Percentiles rank a stretch among this genome's conserved stretches.
These are phyloP conservation scores for Ibycter americanus DNA, from an alignment of 2,797 vertebrate genomes.

Conservation along the genomic window DNA sequence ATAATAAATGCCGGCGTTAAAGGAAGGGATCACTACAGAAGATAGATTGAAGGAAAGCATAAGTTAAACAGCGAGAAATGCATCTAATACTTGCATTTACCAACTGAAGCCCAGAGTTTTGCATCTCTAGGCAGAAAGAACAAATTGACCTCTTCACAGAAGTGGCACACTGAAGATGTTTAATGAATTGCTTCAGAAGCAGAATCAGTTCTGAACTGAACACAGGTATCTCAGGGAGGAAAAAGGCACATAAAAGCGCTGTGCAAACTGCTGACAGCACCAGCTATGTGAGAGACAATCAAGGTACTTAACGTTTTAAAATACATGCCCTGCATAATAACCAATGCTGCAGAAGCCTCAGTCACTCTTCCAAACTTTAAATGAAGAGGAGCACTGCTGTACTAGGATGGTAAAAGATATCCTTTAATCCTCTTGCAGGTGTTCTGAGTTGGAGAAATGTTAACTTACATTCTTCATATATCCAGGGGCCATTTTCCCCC, in stretches of 20 bases:
- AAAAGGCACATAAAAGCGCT: constrained; percentile 40
- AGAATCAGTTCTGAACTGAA: constrained; percentile 46
- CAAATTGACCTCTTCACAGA: constrained; percentile 65
- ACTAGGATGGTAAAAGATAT: neutral
- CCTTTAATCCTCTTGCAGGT: neutral
- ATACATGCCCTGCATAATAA: constrained; percentile 49
- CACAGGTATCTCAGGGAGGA: constrained; percentile 16
- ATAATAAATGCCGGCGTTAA: neutral
- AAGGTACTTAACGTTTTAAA: constrained; percentile 55
- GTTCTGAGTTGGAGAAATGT: neutral
- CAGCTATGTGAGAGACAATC: constrained; percentile 51
- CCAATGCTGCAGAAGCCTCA: neutral
- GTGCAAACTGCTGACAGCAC: constrained; percentile 55
- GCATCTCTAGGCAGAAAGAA: constrained; percentile 48
- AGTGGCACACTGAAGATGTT: constrained; percentile 20
- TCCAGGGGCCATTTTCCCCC: neutral
- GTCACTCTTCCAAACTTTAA: neutral
- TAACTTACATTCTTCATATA: neutral
- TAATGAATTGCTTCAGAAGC: constrained; percentile 65
- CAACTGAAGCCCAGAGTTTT: constrained; percentile 1
- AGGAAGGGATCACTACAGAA: neutral
- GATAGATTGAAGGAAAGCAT: neutral
- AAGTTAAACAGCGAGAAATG: neutral
- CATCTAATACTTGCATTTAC: constrained; percentile 2
- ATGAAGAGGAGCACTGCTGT: neutral